phyloP scores from a whole-genome alignment of 2,888 invertebrate species.

The Syrphus vitripennis region DNA sequence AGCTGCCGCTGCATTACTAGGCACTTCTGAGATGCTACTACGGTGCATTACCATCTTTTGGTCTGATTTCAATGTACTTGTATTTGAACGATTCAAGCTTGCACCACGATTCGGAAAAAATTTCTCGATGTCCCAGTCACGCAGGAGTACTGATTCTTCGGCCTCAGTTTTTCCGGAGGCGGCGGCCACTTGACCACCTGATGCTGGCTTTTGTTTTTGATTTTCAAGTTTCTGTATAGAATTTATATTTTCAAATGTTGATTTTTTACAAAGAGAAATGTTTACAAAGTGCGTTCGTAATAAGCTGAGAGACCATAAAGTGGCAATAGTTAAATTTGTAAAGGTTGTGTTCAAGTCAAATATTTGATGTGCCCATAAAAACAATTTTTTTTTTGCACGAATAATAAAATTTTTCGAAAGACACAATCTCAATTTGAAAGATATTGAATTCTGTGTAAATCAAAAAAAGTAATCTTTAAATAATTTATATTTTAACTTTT shows the following conservation, averaged over 20 bases:
- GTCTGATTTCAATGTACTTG: constrained; percentile 80
- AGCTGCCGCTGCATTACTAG: constrained; percentile 71
- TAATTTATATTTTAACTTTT: too few relatives aligned
- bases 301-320: constrained; percentile 16
- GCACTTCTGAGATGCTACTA: constrained; percentile 77
- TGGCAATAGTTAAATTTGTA: background rate
- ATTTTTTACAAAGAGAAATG: constrained; percentile 41
- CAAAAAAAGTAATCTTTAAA: too few relatives aligned
- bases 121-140: constrained; percentile 93
- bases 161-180: constrained; percentile 72
- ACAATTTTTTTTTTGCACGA: too few relatives aligned
- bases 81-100: constrained; percentile 79
- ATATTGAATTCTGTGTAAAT: background rate
- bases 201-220: constrained; percentile 79
- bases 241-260: constrained; percentile 31
- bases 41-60: constrained; percentile 77
- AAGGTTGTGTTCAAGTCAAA: background rate
- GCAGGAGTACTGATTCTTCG: constrained; percentile 90
- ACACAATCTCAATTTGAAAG: background rate
- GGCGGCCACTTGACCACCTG: constrained; percentile 76
- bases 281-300: constrained; percentile 56
- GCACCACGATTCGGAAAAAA: constrained; percentile 85
- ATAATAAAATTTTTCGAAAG: background rate
- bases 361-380: too few relatives aligned
- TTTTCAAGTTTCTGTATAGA: constrained; percentile 79